Percentiles rank a stretch among this genome's conserved stretches.
Evolutionary conservation across 2,797 vertebrate species (phyloP).

Genomic region (Ciconia nigra): DNA sequence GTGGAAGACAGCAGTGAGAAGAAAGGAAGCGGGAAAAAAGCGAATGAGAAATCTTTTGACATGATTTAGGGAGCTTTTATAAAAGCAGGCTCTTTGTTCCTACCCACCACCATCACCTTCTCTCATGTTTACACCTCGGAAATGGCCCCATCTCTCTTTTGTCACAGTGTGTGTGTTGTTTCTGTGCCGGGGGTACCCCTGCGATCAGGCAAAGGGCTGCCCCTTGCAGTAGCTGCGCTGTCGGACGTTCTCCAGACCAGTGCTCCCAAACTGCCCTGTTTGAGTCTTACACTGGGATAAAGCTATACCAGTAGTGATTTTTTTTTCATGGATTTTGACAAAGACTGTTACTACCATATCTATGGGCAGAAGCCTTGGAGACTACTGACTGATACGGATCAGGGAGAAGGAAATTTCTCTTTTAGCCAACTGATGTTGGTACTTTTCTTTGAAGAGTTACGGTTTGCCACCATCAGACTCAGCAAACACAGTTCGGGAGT

Average conservation of each 20-base stretch:
- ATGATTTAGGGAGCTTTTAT: background rate
- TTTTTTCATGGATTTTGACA: background rate
- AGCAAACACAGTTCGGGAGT: background rate
- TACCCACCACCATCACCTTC: background rate
- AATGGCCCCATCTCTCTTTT: background rate
- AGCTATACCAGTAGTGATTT: background rate
- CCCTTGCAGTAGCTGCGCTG: background rate
- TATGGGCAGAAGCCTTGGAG: background rate
- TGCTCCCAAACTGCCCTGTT: background rate
- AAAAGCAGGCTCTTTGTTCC: background rate
- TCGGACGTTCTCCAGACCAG: accelerated
- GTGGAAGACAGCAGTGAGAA: background rate
- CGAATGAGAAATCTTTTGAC: background rate
- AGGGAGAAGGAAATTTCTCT: background rate
- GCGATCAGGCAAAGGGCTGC: background rate
- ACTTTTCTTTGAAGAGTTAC: background rate
- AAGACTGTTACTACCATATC: background rate
- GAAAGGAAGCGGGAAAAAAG: background rate
- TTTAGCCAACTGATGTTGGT: background rate
- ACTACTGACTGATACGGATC: too few relatives aligned
- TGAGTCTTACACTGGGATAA: background rate
- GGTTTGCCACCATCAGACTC: background rate
- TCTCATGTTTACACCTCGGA: background rate
- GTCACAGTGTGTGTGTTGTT: background rate
- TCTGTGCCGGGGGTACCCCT: too few relatives aligned